These are phyloP conservation scores for Catonia carolina DNA, from an alignment of 2,888 invertebrate genomes.

Conservation along the genomic window DNA sequence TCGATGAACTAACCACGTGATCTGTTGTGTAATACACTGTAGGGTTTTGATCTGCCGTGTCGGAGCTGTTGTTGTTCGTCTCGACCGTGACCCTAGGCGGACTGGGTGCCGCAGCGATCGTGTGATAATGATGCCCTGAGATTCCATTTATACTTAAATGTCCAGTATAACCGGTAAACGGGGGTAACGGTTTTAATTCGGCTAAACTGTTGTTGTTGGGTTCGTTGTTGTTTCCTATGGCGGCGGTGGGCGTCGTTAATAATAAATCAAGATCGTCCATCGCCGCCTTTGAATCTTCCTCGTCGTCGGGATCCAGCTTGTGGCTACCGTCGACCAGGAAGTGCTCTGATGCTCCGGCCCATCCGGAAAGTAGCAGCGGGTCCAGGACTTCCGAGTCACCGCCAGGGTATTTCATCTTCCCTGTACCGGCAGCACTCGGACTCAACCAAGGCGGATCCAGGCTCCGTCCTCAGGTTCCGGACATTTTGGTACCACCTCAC, in stretches of 20 bases:
- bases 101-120: slow-evolving; percentile 55
- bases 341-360: slow-evolving; percentile 55
- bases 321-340: slow-evolving; percentile 52
- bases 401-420: slow-evolving; percentile 40
- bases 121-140: slow-evolving; percentile 80
- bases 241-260: slow-evolving; percentile 29
- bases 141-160: slow-evolving; percentile 82
- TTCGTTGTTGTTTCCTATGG: slow-evolving; percentile 35
- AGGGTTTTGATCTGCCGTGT: slow-evolving; percentile 42
- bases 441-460: slow-evolving; percentile 34
- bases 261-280: slow-evolving; percentile 34
- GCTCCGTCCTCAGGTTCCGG: neutral
- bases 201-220: slow-evolving; percentile 61
- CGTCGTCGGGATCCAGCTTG: slow-evolving; percentile 43
- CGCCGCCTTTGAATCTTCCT: slow-evolving; percentile 30
- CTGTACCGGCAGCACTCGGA: slow-evolving; percentile 32
- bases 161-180: slow-evolving; percentile 79
- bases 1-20: slow-evolving; percentile 46
- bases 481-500: too few species aligned
- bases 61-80: slow-evolving; percentile 58
- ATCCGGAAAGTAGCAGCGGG: slow-evolving; percentile 63
- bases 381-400: slow-evolving; percentile 47
- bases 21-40: slow-evolving; percentile 37
- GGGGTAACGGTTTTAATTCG: slow-evolving; percentile 78
- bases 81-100: slow-evolving; percentile 35